Percentiles rank a stretch among this genome's conserved stretches.
Conservation (phyloP, 2,113 vertebrate genomes). For the Lasiurus borealis region DNA sequence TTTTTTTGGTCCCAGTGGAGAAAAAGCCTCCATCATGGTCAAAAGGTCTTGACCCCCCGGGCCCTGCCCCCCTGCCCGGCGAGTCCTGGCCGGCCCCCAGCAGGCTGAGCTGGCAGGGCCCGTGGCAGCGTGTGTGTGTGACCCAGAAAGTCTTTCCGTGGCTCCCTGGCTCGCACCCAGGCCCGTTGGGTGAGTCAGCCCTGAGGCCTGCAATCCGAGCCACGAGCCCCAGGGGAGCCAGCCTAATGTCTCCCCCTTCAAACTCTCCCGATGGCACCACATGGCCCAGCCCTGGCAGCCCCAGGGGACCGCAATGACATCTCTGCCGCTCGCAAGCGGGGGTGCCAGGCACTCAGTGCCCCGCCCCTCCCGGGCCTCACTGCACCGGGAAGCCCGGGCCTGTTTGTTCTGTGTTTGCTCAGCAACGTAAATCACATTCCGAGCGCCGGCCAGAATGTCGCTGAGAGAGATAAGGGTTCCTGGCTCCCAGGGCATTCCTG, state of each 20-base stretch:
- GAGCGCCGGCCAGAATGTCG: background rate
- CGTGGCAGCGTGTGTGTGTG: slow-evolving; percentile 32
- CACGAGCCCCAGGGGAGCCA: background rate
- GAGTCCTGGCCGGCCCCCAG: slow-evolving; percentile 32
- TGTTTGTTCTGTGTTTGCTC: slow-evolving; percentile 21
- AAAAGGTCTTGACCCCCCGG: slow-evolving; percentile 7
- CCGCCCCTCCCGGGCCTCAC: fast-evolving
- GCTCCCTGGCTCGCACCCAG: slow-evolving; percentile 58
- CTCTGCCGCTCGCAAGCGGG: background rate
- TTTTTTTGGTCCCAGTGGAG: slow-evolving; percentile 37
- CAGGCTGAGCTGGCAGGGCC: slow-evolving; percentile 58
- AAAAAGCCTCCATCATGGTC: slow-evolving; percentile 43
- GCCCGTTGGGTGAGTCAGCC: slow-evolving; percentile 70
- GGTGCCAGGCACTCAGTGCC: no score
- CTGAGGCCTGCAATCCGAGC: background rate
- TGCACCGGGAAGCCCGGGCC: background rate
- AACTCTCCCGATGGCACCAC: background rate
- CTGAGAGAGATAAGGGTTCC: slow-evolving; percentile 53
- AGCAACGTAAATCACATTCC: slow-evolving; percentile 56
- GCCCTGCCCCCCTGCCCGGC: background rate
- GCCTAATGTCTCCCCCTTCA: background rate
- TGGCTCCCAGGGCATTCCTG: slow-evolving; percentile 48
- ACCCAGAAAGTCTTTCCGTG: slow-evolving; percentile 50
- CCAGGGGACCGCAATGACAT: background rate
- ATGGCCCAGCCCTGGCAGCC: background rate